These are phyloP conservation scores for Mycteria americana DNA, from an alignment of 2,797 vertebrate genomes.

Conservation along the genomic window DNA sequence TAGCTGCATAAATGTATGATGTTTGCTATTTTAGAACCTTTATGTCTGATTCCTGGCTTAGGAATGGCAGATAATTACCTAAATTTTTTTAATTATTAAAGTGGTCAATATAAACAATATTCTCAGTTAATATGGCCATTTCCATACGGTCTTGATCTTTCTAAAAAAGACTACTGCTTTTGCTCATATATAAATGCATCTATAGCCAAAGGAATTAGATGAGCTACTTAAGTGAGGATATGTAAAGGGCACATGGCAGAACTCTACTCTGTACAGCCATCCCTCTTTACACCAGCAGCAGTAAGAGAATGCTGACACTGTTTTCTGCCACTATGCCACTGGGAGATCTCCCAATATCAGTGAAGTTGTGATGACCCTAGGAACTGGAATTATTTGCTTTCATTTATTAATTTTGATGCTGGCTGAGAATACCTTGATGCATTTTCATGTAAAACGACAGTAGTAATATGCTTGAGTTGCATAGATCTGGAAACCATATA, in stretches of 20 bases:
- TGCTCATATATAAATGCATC: not conserved
- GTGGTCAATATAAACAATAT: not conserved
- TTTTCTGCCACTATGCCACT: not conserved
- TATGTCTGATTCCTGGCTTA: not conserved
- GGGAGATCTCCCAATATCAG: not conserved
- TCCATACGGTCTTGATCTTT: not conserved
- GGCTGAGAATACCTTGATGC: not conserved
- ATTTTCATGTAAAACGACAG: not conserved
- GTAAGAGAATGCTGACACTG: not conserved
- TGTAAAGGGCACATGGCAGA: fast-evolving
- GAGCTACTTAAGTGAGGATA: not conserved
- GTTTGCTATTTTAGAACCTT: not conserved
- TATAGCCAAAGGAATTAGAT: not conserved
- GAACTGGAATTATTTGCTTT: not conserved
- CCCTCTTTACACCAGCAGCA: not conserved
- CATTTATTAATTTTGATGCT: not conserved
- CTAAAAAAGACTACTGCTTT: not conserved
- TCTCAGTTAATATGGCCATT: not conserved
- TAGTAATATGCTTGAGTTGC: not conserved
- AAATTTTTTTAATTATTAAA: not conserved
- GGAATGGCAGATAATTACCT: not conserved
- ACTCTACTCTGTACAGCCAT: not conserved
- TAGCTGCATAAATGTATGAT: not conserved
- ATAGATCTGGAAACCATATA: not conserved
- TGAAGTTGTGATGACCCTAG: not conserved